phyloP scores from a whole-genome alignment of 2,113 vertebrate genomes.

The Strix aluco region DNA sequence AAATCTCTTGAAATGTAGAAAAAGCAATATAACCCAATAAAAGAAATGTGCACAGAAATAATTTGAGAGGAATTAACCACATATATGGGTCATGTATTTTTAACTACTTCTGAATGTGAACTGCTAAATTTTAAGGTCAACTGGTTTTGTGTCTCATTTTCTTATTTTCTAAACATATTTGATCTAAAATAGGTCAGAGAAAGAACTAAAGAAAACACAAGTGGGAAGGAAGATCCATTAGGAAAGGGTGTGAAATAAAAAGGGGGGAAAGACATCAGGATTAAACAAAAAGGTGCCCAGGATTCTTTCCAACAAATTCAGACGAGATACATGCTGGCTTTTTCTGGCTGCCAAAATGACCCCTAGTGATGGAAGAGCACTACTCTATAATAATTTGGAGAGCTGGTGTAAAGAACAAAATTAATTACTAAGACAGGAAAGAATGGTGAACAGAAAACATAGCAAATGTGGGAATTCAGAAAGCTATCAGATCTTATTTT shows the following conservation, averaged over 20 bases:
- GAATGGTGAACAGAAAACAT: background rate
- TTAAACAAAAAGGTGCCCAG: background rate
- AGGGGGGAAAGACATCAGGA: background rate
- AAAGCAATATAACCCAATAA: background rate
- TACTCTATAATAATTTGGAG: background rate
- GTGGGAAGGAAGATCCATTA: background rate
- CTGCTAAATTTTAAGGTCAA: background rate
- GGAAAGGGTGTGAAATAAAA: background rate
- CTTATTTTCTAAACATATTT: background rate
- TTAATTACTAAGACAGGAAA: background rate
- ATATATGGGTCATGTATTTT: background rate
- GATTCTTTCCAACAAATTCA: background rate
- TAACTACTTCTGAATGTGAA: background rate
- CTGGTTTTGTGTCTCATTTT: background rate
- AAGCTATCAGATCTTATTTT: background rate
- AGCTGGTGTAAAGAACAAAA: background rate
- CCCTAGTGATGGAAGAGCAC: background rate
- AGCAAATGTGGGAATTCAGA: background rate
- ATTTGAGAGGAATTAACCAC: background rate
- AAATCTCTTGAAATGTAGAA: slow-evolving; percentile 9
- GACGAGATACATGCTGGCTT: background rate
- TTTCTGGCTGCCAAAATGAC: background rate
- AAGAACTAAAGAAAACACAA: background rate
- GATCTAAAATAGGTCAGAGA: background rate
- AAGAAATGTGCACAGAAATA: background rate